Evolutionary conservation across 1,140 invertebrate genomes (phyloP), one percentile per base, ranked within the genome.

Genomic region (Saccostrea glomerata): DNA sequence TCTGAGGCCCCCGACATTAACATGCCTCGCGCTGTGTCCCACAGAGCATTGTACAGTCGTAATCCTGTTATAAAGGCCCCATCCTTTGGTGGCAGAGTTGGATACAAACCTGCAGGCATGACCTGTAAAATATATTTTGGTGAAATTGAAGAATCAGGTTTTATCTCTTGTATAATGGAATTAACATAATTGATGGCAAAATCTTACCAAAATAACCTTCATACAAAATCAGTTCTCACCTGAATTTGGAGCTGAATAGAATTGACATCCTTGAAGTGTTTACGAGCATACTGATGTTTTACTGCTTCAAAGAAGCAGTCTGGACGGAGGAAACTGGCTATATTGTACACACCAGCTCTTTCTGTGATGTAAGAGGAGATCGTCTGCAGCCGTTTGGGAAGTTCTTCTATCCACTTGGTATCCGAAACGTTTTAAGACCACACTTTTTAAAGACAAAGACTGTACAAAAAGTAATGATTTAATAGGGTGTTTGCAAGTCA

Each of bases 311-410:
- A 87, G 85, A 95, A 92, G 55, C 92, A 89, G 60, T 94, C 93
- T 12, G 94, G 94, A 11, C 93, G 90, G 11, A 92, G 88, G 86
- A 95, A 95, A n/a, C 89, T 92, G 17, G 91, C 90, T 3, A 95
- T 85, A 82, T 92, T 91, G 30, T 92, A 93, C 13, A 88, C 84
- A 9, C 89, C 86, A 9, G 88, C 86, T 5, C 86, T 63, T 30
- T 91, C 89, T 30, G 90, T 60, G 3, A 92, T 84, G 58, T 93
- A 93, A 0, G 89, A 83, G 20, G 86, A 89, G 0, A 94, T 86
- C 60, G 83, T 90, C 47, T 88, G 85, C 17, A 93, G 85, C 30
- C 85, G 90, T 0, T 86, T 73, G 4, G 90, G n/a, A n/a, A n/a
- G n/a, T n/a, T n/a, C n/a, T n/a, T n/a, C n/a, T n/a, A n/a, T n/a